Evolutionary conservation across 23 tunicate genomes (phyloP).

Genomic region (Trididemnum clinides): DNA sequence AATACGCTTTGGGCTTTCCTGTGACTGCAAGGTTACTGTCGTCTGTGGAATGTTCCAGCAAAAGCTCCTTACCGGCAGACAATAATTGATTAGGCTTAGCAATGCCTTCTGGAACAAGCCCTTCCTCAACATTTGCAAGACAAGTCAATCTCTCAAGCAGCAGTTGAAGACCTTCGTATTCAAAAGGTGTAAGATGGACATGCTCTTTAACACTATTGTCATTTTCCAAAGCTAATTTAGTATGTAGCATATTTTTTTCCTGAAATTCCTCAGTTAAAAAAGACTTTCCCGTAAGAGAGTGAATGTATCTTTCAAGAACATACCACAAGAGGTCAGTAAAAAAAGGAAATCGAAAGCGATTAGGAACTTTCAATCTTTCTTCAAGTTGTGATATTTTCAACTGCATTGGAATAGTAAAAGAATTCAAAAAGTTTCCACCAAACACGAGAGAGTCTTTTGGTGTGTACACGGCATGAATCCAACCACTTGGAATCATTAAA

Average conservation of each 20-base stretch:
- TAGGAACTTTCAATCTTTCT: conserved; percentile 87
- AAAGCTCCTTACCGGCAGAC: conserved; percentile 59
- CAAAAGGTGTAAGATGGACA: conserved; percentile 82
- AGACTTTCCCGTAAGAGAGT: conserved; percentile 56
- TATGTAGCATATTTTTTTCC: conserved; percentile 29
- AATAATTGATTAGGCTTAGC: conserved; percentile 33
- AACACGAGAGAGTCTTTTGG: conserved; percentile 95
- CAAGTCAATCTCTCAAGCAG: conserved; percentile 46
- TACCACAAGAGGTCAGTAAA: conserved; percentile 83
- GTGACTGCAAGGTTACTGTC: conserved; percentile 69
- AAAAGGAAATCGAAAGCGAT: conserved; percentile 89
- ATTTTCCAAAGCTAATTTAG: background rate
- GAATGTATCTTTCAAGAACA: conserved; percentile 76
- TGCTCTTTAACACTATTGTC: conserved; percentile 25
- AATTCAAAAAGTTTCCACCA: conserved; percentile 97
- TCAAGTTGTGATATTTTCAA: conserved; percentile 87
- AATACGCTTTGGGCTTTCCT: conserved; percentile 74
- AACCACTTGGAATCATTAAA: conserved; percentile 95
- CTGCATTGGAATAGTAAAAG: conserved; percentile 97
- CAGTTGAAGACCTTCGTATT: conserved; percentile 69
- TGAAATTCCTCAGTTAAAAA: conserved; percentile 65
- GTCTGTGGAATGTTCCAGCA: conserved; percentile 64
- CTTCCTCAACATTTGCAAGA: background rate
- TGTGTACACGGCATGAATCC: conserved; percentile 99
- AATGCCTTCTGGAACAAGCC: conserved; percentile 78